Base-by-base conservation (phyloP, 1,140 invertebrate genomes). In the Agrilus planipennis region DNA sequence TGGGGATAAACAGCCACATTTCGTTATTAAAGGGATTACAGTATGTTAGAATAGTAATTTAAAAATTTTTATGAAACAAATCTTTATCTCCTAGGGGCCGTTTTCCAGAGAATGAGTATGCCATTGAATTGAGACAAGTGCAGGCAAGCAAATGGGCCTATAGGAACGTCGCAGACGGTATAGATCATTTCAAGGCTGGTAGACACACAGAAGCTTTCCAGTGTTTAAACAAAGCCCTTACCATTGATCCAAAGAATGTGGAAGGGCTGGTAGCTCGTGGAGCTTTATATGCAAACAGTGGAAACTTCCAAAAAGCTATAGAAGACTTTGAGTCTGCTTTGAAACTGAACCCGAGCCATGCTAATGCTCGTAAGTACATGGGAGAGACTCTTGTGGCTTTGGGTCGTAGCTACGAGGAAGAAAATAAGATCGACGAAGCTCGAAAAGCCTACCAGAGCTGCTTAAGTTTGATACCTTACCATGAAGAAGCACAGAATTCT, bases 321-420 rank as follows among this genome's bases (percentile, higher is more conserved):
- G 84, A 89, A 53, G 90, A 95, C 66, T 94, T 96, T 69, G 88
- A 93, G 65, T 79, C 77, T 20, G 91, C 90, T 2, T 65, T 94
- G 20, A 81, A 85, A 58, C 59, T 89, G 12, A 91, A 94, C 67
- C 81, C 81, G 14, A 84, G 77, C 41, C 90, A 96, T 68, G 76
- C 77, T n/a, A 95, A 96, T 72, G 91, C 89, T 27, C 76, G 84
- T 36, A 93, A 93, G 63, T 96, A 95, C 65, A 79, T 93, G 71
- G 83, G 85, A 15, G 89, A 95, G 62, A 95, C 90, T 2, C 62
- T 94, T 10, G 79, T 93, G 1, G 90, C 89, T 0, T 64, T 81
- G 49, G 87, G 77, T 52, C 75, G 81, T 44, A 87, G 82, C 55
- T 85, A 82, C 55, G 83, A 87, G 57, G 83, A 87, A 50, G 81